phyloP scores from a whole-genome alignment of 2,797 vertebrate genomes.

The Manis javanica region DNA sequence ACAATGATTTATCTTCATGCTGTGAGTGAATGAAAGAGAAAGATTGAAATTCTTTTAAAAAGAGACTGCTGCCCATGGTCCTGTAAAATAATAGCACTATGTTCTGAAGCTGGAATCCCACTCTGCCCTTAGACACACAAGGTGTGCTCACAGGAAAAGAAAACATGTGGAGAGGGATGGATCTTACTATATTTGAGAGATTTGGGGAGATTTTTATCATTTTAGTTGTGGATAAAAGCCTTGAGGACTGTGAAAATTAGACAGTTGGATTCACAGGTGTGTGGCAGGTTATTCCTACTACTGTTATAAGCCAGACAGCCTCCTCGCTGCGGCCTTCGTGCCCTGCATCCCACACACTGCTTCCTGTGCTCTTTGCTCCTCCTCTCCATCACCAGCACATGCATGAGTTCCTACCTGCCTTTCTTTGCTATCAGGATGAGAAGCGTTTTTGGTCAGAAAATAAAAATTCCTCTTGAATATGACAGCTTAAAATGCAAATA shows the following conservation, averaged over 20 bases:
- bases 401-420: background rate
- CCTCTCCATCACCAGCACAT: background rate
- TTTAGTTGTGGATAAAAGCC: background rate
- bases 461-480: background rate
- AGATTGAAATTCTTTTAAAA: conserved; percentile 61
- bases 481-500: background rate
- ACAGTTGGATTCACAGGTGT: background rate
- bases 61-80: conserved; percentile 30
- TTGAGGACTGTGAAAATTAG: background rate
- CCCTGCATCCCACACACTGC: background rate
- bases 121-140: background rate
- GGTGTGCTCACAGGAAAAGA: conserved; percentile 38
- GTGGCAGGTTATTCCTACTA: background rate
- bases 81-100: conserved; percentile 50
- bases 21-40: conserved; percentile 62
- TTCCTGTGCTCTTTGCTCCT: background rate
- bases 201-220: background rate
- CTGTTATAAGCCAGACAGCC: background rate
- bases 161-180: background rate
- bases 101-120: conserved; percentile 55
- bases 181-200: background rate
- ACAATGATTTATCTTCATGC: conserved; percentile 67
- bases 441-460: conserved; percentile 1
- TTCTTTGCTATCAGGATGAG: background rate
- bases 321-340: accelerated